Percentiles rank a stretch among this genome's conserved stretches.
phyloP scores from a whole-genome alignment of 23 tunicate species.

The Aplidium turbinatum region DNA sequence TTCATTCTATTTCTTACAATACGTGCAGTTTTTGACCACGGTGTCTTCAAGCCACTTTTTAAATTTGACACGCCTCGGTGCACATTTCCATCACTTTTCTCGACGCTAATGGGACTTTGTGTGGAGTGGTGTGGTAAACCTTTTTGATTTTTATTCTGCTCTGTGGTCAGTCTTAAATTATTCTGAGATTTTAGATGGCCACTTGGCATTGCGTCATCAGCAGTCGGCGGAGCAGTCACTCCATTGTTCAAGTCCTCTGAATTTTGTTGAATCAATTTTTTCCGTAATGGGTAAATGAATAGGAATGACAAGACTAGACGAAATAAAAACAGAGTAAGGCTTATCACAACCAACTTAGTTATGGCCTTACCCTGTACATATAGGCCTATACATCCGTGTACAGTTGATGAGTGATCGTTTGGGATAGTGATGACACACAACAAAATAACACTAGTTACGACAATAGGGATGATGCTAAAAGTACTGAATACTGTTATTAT shows the following conservation, averaged over 20 bases:
- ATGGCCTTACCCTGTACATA: background rate
- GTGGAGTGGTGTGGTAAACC: background rate
- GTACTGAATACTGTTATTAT: conserved; percentile 24
- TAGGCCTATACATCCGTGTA: conserved; percentile 20
- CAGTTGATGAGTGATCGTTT: background rate
- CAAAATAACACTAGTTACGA: conserved; percentile 11
- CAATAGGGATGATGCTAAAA: conserved; percentile 17
- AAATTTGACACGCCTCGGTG: background rate
- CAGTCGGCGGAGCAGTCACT: too few species aligned
- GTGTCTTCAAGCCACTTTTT: background rate
- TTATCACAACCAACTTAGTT: background rate
- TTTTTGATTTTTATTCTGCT: background rate
- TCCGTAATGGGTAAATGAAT: conserved; percentile 10
- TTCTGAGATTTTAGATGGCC: too few species aligned
- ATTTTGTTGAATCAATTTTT: background rate
- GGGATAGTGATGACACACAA: conserved; percentile 20
- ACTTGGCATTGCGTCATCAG: too few species aligned
- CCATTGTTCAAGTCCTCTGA: background rate
- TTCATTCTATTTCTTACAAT: background rate
- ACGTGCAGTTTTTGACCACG: background rate
- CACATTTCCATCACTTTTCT: background rate
- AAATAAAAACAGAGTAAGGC: background rate
- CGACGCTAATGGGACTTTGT: background rate
- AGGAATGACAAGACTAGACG: background rate
- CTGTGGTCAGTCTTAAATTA: background rate